Base-by-base conservation (phyloP, 2,888 invertebrate species). In the Fissipunctia ypsillon region DNA sequence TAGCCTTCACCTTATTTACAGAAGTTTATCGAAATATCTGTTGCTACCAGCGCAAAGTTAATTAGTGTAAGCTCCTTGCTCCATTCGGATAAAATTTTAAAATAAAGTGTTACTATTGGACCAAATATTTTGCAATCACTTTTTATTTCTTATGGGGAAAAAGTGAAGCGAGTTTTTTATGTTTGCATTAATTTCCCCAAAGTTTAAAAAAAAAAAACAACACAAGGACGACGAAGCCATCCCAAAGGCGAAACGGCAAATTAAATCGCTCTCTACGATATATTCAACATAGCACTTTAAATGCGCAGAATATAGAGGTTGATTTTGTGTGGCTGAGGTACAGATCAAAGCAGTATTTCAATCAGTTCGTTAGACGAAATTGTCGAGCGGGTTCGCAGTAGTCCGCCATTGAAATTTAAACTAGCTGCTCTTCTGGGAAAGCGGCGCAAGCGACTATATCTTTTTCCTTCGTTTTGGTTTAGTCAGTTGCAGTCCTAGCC, bases 391-490 rank as follows among this genome's bases (percentile, higher is more conserved):
- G 88, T 94, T 94, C 94, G 93, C 93, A 91, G 95, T 95, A 95
- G 91, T 91, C 91, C 88, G 90, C 94, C 91, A 94, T 95, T 95
- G 95, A 96, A 95, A 95, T 95, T 95, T 94, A 94, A 96, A 95
- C 95, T 94, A 95, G 93, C 88, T 78, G 84, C 78, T 83, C 86
- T 96, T 95, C 95, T 92, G 89, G 89, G 95, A 95, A 95, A 89
- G 86, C 88, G 72, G 78, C 81, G 86, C 83, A 74, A 71, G 78
- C 80, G 78, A 69, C 76, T 83, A 67, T 69, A 75, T 81, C 76
- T 91, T 90, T 92, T 92, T 92, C 85, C 87, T 88, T 89, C 85
- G 84, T 89, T 89, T 90, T 89, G 85, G 88, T 88, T 85, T 84
- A 70, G 70, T 70, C 70, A 35, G 57, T 76, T 72, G n/a, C 85